phyloP scores from a whole-genome alignment of 2,113 vertebrate genomes.

The Neolamprologus variostigma region DNA sequence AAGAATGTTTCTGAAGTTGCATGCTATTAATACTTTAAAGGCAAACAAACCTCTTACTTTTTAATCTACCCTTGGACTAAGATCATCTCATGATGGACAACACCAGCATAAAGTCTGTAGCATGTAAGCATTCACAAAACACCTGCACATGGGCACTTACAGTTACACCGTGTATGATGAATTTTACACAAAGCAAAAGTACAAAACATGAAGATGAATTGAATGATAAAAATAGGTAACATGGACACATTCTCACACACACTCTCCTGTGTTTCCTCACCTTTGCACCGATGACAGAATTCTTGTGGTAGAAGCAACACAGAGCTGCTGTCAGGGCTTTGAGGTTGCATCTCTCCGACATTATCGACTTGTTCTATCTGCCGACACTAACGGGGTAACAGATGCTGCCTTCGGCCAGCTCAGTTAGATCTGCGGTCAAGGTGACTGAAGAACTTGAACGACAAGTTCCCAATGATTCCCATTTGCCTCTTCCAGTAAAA shows the following conservation, averaged over 20 bases:
- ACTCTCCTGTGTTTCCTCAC: slow-evolving; percentile 66
- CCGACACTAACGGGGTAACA: neutral
- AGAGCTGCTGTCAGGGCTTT: slow-evolving; percentile 81
- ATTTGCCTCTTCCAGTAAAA: neutral
- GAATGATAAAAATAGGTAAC: neutral
- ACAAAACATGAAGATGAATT: neutral
- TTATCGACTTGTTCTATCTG: slow-evolving; percentile 32
- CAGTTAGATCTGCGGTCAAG: neutral
- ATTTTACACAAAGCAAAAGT: neutral
- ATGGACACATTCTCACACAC: neutral
- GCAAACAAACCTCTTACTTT: neutral
- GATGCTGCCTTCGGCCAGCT: neutral
- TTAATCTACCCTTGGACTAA: neutral
- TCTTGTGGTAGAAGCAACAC: slow-evolving; percentile 93
- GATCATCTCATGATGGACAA: neutral
- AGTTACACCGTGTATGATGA: neutral
- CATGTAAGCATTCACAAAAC: neutral
- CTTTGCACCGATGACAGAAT: slow-evolving; percentile 83
- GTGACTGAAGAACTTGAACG: neutral
- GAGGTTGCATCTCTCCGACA: slow-evolving; percentile 83
- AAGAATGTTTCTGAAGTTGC: neutral
- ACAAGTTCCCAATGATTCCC: neutral
- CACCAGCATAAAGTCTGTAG: neutral
- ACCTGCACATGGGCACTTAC: neutral
- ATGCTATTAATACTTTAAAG: neutral